Base-by-base conservation (phyloP, 2,888 invertebrate genomes). In the Rhorus exstirpatorius region DNA sequence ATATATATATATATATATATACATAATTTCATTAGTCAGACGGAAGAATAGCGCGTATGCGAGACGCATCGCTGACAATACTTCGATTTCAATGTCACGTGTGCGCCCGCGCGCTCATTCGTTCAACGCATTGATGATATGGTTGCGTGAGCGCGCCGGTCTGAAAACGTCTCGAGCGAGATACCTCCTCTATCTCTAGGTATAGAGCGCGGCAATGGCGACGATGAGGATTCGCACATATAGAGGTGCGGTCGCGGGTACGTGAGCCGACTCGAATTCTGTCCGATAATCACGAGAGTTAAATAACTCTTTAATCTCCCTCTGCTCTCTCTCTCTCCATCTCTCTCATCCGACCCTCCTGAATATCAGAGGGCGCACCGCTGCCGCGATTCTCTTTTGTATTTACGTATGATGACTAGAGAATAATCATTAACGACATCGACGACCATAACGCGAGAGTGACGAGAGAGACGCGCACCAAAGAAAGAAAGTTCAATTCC, bases 401-500 rank as follows among this genome's bases (percentile, higher is more conserved):
- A 44, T 44, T 19, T 12, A 1, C n/a, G 21, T 24, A n/a, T 44
- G 31, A 53, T 35, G 55, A 70, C 14, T 55, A 14, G 21, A 38
- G 38, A 68, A 68, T 70, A 70, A 70, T 70, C 24, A 41, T 53
- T 10, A 70, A 70, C 14, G 70, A 41, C n/a, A 35, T 24, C 17
- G 4, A 31, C 49, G 19, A 31, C 10, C 1, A 17, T n/a, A 55
- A 68, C 14, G 35, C 17, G 60, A 38, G 8, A 61, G 53, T 38
- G 60, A 12, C 38, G 55, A 46, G n/a, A 61, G 35, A 38, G 24
- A 31, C 44, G 38, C 21, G 26, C 8, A 61, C 21, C 91, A 71
- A 79, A 83, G 90, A 92, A 92, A 93, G 92, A 93, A 93, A 93
- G 93, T 92, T 93, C 91, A 93, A 92, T 92, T 91, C 92, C 91